Evolutionary conservation across 2,797 vertebrate species (phyloP).

Genomic region (Poecilia gillii): DNA sequence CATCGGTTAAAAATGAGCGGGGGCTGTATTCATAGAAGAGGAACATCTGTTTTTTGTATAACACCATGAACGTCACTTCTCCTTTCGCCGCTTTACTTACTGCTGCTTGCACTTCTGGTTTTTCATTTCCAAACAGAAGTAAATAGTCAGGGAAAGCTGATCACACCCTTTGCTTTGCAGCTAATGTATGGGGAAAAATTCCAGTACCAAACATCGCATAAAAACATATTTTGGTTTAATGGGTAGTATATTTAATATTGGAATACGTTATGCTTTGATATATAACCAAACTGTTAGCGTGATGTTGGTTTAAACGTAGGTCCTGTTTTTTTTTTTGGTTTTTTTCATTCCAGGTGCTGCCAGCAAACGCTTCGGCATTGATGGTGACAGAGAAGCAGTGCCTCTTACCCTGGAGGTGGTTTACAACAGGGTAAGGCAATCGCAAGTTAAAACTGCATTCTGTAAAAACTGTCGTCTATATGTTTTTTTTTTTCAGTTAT

Average conservation of each 20-base stretch:
- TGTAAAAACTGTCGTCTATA: not conserved
- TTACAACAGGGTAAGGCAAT: conserved; percentile 87
- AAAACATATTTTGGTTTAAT: not conserved
- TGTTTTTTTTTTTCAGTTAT: not conserved
- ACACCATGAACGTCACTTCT: conserved; percentile 52
- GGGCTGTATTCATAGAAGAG: conserved; percentile 20
- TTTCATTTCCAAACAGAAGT: conserved; percentile 46
- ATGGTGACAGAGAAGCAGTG: conserved; percentile 94
- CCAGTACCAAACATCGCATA: not conserved
- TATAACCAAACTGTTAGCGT: not conserved
- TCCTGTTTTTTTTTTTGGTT: not conserved
- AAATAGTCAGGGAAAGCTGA: conserved; percentile 3
- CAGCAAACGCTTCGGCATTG: conserved; percentile 94
- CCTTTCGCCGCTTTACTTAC: conserved; percentile 52
- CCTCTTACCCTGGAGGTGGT: conserved; percentile 92
- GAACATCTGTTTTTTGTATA: conserved; percentile 55
- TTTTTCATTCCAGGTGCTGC: conserved; percentile 84
- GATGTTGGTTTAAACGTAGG: not conserved
- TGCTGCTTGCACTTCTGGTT: conserved; percentile 46
- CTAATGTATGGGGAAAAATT: not conserved
- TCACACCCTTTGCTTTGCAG: not conserved
- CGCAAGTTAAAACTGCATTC: not conserved
- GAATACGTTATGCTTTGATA: not conserved
- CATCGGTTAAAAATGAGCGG: conserved; percentile 36
- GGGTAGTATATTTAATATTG: not conserved